Percentiles rank a stretch among this genome's conserved stretches.
Conservation (phyloP, 2,797 vertebrate genomes). For the Perodicticus potto region DNA sequence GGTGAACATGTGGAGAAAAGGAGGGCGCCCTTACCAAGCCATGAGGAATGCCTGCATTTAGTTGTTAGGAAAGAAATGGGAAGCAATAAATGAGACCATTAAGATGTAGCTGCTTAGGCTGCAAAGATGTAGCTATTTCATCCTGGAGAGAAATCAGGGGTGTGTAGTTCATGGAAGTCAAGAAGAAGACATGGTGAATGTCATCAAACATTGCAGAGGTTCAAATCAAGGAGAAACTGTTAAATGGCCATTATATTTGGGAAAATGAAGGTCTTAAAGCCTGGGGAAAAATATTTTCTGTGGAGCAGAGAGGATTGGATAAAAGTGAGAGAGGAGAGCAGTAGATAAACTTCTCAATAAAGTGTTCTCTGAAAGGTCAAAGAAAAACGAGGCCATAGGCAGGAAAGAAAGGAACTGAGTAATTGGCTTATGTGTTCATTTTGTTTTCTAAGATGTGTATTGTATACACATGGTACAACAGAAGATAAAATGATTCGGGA, state of each 20-base stretch:
- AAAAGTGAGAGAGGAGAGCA: neutral
- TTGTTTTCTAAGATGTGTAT: neutral
- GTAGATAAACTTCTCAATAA: neutral
- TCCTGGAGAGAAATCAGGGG: neutral
- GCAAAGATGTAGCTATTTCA: neutral
- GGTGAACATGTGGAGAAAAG: neutral
- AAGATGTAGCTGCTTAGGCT: neutral
- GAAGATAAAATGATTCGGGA: neutral
- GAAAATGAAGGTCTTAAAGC: neutral
- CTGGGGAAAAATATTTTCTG: neutral
- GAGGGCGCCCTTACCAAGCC: neutral
- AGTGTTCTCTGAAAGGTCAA: neutral
- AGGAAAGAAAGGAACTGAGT: neutral
- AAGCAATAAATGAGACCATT: neutral
- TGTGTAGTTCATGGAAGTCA: neutral
- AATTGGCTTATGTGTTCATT: neutral
- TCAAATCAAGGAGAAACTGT: neutral
- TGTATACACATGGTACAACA: neutral
- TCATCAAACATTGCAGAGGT: neutral
- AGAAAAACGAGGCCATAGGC: neutral
- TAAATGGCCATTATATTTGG: neutral
- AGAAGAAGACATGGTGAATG: neutral
- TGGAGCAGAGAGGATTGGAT: neutral
- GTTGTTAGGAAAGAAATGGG: neutral
- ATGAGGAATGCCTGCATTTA: neutral